Evolutionary conservation across 2,888 invertebrate genomes (phyloP).

Genomic region (Dryobota labecula): DNA sequence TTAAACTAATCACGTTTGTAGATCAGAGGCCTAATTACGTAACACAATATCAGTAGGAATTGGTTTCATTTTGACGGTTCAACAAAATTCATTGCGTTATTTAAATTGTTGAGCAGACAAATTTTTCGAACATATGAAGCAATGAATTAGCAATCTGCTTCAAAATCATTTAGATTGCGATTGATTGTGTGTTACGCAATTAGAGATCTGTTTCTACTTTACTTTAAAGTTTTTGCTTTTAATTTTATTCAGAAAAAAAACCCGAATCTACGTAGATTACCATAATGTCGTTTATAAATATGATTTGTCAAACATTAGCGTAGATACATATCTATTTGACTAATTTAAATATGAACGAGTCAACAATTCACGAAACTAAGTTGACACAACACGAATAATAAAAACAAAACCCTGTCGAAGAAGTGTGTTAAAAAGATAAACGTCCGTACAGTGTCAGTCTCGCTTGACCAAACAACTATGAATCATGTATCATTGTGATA

Average conservation of each 20-base stretch:
- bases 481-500: constrained; percentile 56
- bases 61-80: no score
- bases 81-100: no score
- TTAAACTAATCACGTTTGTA: constrained; percentile 20
- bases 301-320: constrained; percentile 24
- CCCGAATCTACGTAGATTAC: constrained; percentile 3
- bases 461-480: constrained; percentile 61
- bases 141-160: no score
- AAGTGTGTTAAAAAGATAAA: constrained; percentile 57
- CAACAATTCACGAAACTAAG: constrained; percentile 34
- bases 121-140: no score
- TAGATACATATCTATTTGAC: constrained; percentile 9
- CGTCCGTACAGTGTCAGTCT: constrained; percentile 40
- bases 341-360: constrained; percentile 27
- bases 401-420: constrained; percentile 51
- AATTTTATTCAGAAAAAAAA: constrained; percentile 26
- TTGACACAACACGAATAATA: constrained; percentile 41
- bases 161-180: no score
- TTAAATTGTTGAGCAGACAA: no score
- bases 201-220: background rate
- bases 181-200: no score
- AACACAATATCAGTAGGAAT: no score
- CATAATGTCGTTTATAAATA: constrained; percentile 18
- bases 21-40: no score
- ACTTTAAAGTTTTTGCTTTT: background rate